Conservation (phyloP, 2,113 vertebrate species). For the Heteronetta atricapilla region DNA sequence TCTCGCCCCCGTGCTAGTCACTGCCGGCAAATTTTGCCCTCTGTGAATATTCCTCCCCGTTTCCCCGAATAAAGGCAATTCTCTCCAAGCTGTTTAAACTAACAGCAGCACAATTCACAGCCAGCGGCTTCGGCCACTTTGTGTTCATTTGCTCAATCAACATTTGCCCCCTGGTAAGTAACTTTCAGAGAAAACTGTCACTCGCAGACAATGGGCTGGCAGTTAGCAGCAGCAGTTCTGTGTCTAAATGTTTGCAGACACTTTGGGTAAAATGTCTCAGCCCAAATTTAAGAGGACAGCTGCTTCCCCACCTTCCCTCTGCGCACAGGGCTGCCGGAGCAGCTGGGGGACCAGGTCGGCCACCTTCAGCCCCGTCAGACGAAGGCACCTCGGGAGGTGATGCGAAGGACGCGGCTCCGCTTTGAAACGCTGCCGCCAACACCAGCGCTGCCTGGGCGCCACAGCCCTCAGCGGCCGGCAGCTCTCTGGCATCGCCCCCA, state of each 20-base stretch:
- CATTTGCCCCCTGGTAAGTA: constrained; percentile 59
- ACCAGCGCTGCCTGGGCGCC: rapidly evolving
- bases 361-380: neutral
- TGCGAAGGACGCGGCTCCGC: neutral
- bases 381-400: neutral
- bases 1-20: neutral
- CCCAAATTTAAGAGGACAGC: constrained; percentile 70
- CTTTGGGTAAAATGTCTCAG: constrained; percentile 69
- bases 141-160: constrained; percentile 62
- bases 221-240: constrained; percentile 64
- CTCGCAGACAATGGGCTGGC: constrained; percentile 75
- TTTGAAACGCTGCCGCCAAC: neutral
- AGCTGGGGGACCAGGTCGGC: neutral
- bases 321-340: constrained; percentile 6
- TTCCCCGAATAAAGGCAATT: constrained; percentile 65
- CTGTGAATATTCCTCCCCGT: constrained; percentile 26
- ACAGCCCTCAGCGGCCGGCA: neutral
- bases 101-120: constrained; percentile 66
- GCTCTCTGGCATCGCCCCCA: neutral
- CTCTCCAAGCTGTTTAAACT: constrained; percentile 74
- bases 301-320: neutral
- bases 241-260: constrained; percentile 78
- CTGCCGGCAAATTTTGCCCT: constrained; percentile 25
- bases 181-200: constrained; percentile 75
- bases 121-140: constrained; percentile 47